Conservation (phyloP, 2,113 vertebrate genomes). For the Seriola dumerili region DNA sequence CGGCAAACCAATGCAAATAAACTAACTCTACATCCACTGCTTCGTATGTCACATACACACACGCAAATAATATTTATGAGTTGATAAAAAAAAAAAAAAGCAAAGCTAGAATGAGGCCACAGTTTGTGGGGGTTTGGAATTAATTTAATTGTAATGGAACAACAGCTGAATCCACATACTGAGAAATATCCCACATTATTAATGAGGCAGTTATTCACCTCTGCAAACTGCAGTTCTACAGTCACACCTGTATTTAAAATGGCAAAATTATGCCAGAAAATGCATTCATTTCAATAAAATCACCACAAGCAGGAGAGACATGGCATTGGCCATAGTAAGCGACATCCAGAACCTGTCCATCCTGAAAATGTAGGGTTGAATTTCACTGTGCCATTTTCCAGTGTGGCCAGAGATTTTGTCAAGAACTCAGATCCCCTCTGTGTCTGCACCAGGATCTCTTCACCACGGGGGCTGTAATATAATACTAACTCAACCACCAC, state of each 20-base stretch:
- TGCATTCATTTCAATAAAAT: neutral
- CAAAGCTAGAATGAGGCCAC: too few species aligned
- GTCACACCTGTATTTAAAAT: neutral
- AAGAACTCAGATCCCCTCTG: neutral
- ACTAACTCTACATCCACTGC: too few species aligned
- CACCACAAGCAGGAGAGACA: neutral
- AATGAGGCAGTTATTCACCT: neutral
- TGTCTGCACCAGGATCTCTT: neutral
- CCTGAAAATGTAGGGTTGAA: neutral
- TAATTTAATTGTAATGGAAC: neutral
- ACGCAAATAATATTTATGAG: too few species aligned
- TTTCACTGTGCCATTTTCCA: neutral
- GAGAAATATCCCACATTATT: neutral
- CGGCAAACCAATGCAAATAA: too few species aligned
- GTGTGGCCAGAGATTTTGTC: neutral
- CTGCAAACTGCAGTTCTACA: neutral
- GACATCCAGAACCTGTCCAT: too few species aligned
- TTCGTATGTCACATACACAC: too few species aligned
- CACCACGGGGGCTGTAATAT: neutral
- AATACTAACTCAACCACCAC: neutral
- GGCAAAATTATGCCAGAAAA: neutral
- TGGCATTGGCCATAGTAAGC: too few species aligned
- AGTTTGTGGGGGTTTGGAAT: too few species aligned
- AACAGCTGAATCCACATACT: neutral
- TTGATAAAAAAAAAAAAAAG: too few species aligned